Base-by-base conservation (phyloP, 1,140 invertebrate species). In the Brachionus calyciflorus region DNA sequence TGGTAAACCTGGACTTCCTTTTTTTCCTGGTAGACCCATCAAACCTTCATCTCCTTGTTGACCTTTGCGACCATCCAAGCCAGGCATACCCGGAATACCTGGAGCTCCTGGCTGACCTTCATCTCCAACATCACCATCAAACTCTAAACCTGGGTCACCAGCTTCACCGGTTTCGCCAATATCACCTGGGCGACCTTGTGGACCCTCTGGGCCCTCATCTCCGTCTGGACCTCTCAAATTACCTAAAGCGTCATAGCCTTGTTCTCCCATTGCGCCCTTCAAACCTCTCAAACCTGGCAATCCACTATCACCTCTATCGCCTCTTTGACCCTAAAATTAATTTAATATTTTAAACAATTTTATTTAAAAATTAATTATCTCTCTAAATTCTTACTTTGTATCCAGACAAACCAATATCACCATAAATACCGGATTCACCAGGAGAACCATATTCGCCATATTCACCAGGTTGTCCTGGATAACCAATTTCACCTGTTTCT, bases 221-320 rank as follows among this genome's bases (percentile, higher is more conserved):
- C 46, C 46, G 9, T 26, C 21, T 28, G 73, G 73, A 10, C 73
- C 73, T 57, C 14, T 44, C 26, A 63, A 4, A 28, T 55, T 55
- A 21, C 46, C 46, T 2, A 51, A 33, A 19, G 40, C 77, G 14
- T 76, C 44, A 21, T 46, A 44, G 46, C 77, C 77, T 33, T 33
- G 37, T 2, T 79, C 78, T 70, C 79, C 79, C 6, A 60, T 10
- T 4, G 79, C 76, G 60, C 79, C 79, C 21, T 44, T 44, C 6
- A 88, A 87, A 79, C 79, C 79, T 46, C 37, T 90, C 0, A 88
- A 85, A 19, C 90, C 90, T 26, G 78, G 77, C 9, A 78, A 51
- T 24, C 89, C 89, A 14, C 17, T 26, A n/a, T 46, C 41, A 41
- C 77, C 77, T 77, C 24, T 44, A 5, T 40, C 33, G 21, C 63